phyloP scores from a whole-genome alignment of 2,113 vertebrate species.

The Protobothrops flavoviridis region DNA sequence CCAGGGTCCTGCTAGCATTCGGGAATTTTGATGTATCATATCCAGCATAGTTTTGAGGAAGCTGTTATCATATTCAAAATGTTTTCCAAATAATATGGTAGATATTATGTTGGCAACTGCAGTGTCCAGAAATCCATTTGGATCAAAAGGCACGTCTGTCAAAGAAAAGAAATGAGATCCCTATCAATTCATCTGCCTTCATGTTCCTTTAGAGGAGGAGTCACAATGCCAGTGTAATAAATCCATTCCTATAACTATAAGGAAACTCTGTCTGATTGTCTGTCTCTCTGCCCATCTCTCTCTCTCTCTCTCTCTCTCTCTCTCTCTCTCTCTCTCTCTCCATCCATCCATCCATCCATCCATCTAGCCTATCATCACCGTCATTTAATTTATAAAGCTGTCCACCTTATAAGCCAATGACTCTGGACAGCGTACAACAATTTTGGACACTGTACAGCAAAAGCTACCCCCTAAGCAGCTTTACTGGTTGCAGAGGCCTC shows the following conservation, averaged over 20 bases:
- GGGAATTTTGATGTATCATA: not conserved
- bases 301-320: no score
- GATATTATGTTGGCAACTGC: not conserved
- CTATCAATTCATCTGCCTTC: not conserved
- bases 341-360: no score
- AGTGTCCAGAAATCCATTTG: not conserved
- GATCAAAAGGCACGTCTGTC: not conserved
- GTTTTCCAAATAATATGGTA: slow-evolving; percentile 3
- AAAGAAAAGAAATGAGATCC: not conserved
- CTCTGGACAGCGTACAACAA: not conserved
- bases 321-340: no score
- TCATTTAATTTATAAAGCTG: not conserved
- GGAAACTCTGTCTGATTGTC: no score
- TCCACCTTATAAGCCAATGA: not conserved
- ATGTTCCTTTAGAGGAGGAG: not conserved
- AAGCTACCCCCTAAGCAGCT: not conserved
- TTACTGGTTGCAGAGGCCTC: not conserved
- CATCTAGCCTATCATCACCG: no score
- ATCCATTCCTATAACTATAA: no score
- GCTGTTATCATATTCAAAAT: not conserved
- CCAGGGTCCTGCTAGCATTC: not conserved
- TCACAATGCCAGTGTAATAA: no score
- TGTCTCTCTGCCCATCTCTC: no score
- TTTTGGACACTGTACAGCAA: not conserved
- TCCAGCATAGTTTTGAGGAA: not conserved